Percentiles rank a stretch among this genome's conserved stretches.
Conservation (phyloP, 2,113 vertebrate genomes). For the Pavo muticus region DNA sequence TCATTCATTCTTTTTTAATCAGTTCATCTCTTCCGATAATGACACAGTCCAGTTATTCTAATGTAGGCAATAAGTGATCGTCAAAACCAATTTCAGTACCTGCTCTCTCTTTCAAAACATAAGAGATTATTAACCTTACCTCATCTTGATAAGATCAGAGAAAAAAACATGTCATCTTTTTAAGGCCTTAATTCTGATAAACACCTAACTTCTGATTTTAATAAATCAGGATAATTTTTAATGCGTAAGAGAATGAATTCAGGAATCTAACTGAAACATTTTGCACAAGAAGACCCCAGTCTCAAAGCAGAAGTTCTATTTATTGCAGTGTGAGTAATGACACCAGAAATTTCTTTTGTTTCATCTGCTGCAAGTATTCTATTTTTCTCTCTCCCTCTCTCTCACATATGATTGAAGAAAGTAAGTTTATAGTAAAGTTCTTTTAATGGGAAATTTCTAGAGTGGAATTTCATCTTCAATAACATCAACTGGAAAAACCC, state of each 20-base stretch:
- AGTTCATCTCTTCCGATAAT: conserved; percentile 6
- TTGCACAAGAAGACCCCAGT: not conserved
- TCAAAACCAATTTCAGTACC: not conserved
- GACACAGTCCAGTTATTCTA: conserved; percentile 2
- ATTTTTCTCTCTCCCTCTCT: not conserved
- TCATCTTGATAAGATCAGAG: not conserved
- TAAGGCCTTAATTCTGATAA: not conserved
- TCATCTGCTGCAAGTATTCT: not conserved
- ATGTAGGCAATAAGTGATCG: not conserved
- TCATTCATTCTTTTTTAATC: conserved; percentile 39
- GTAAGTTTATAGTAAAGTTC: not conserved
- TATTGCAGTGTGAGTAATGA: not conserved
- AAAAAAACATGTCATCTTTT: not conserved
- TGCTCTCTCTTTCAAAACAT: not conserved
- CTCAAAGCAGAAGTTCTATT: not conserved
- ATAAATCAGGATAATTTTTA: not conserved
- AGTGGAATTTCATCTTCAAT: not conserved
- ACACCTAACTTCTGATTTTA: not conserved
- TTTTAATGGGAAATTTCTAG: not conserved
- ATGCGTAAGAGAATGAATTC: not conserved
- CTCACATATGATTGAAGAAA: not conserved
- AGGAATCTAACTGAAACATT: not conserved
- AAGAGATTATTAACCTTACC: not conserved
- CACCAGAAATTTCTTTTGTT: not conserved
- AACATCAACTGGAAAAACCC: not conserved